Base-by-base conservation (phyloP, 2,113 vertebrate species). In the Daubentonia madagascariensis region DNA sequence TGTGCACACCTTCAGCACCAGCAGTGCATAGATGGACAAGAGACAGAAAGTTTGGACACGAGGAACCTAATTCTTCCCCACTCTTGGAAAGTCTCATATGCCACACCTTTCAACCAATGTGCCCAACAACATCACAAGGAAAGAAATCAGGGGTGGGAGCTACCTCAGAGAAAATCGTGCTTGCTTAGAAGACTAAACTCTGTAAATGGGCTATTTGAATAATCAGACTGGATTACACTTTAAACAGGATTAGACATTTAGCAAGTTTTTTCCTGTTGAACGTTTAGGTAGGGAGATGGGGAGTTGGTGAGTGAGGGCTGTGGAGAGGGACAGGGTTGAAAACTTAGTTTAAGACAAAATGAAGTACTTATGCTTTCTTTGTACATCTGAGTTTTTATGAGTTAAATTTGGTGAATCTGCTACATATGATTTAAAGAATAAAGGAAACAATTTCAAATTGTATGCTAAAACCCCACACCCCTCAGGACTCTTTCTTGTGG, bases 91-190 rank as follows among this genome's bases (percentile, higher is more conserved):
- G 61, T 83, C 17, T 75, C 35, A 6, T 18, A 75, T 61, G 5
- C 7, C 35, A 14, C 30, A 13, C 70, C 28, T 78, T 70, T 81
- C 40, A 76, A 48, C n/a, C 72, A 85, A 8, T 4, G 17, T 48
- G 14, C 9, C 32, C 40, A 57, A 54, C 1, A 37, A 32, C 3
- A n/a, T 43, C 37, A 52, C 18, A 65, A 70, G 32, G 40, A 57
- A 80, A 68, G 25, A 14, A 3, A n/a, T 28, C 0, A 14, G 5
- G 45, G 12, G 16, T 7, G 1, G 28, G 43, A 28, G 23, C 4
- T 57, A 70, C 50, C 61, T 85, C 37, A 48, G 73, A 75, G 50
- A 25, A 84, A 73, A 80, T 30, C 23, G 28, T 17, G 12, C n/a
- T 50, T 54, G 20, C 13, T 72, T 2, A 10, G 50, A 87, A 80